Evolutionary conservation across 2,888 invertebrate species (phyloP), one percentile per base, ranked within the genome.

Genomic region (Drosophila colorata): DNA sequence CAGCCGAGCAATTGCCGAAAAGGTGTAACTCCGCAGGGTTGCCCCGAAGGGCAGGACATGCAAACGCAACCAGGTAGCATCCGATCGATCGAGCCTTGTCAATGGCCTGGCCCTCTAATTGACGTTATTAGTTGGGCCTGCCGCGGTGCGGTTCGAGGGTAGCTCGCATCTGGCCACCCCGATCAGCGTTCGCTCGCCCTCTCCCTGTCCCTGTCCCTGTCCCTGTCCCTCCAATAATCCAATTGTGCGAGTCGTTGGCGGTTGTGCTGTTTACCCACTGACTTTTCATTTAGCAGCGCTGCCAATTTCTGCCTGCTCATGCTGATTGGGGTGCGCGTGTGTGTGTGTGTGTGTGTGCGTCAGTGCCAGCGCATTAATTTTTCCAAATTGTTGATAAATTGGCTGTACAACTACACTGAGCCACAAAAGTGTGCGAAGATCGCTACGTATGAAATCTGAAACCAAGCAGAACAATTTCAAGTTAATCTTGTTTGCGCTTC

Each of bases 41-140:
- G 76, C 71, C 66, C 57, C 57, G 55, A 41, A 40, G 57, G 40
- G 47, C 40, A 65, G 46, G 51, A 52, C 38, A 43, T 14, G 9
- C 31, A 37, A 53, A 20, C 46, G 2, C n/a, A 37, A 25, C 70
- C 85, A 85, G 81, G 81, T 82, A 82, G 81, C 49, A 28, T 2
- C 38, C 56, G 59, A 55, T 76, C 67, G 56, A 69, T 65, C 72
- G 65, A 73, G 44, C 60, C 73, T 53, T 47, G 77, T 79, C 71
- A 78, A 78, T 78, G 69, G 51, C 51, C 56, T 58, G 69, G 63
- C 47, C 55, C 67, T 68, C 80, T 85, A 85, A 85, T 85, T 87
- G 82, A 87, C 57, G 77, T 85, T 82, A 85, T 85, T 80, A 85
- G 86, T 52, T 66, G 71, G 59, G 64, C 41, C 64, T 43, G 23